Conservation (phyloP, 2,797 vertebrate genomes). For the Amblyraja radiata region DNA sequence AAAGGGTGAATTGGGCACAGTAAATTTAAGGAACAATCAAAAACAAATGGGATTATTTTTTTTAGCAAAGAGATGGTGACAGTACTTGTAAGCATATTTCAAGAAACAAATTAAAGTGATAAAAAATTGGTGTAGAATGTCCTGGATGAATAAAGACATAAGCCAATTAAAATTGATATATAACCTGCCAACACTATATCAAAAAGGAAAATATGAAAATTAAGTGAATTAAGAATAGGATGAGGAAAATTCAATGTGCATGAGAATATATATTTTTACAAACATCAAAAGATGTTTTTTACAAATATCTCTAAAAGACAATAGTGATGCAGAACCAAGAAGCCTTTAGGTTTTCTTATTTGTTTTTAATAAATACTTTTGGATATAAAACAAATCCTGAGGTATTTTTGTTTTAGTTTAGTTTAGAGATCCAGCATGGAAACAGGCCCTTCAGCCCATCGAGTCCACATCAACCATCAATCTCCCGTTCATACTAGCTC, state of each 20-base stretch:
- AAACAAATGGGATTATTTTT: background rate
- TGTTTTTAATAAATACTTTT: background rate
- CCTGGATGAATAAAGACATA: background rate
- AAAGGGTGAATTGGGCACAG: background rate
- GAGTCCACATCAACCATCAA: too few species aligned
- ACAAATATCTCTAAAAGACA: background rate
- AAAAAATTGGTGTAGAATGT: background rate
- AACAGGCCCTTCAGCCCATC: too few species aligned
- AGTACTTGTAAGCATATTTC: background rate
- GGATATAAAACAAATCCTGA: background rate
- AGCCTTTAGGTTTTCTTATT: background rate
- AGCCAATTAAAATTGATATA: background rate
- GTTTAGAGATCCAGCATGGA: too few species aligned
- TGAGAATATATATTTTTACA: background rate
- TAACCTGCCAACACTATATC: background rate
- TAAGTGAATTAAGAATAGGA: background rate
- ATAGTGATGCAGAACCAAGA: background rate
- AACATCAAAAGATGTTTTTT: background rate
- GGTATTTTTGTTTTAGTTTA: background rate
- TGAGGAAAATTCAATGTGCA: background rate
- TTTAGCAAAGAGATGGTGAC: background rate
- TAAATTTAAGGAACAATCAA: background rate
- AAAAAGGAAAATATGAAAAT: background rate
- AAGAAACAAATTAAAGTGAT: background rate
- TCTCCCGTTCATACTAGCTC: too few species aligned